Evolutionary conservation across 2,888 invertebrate species (phyloP), one percentile per base, ranked within the genome.

Genomic region (Tinea pellionella): DNA sequence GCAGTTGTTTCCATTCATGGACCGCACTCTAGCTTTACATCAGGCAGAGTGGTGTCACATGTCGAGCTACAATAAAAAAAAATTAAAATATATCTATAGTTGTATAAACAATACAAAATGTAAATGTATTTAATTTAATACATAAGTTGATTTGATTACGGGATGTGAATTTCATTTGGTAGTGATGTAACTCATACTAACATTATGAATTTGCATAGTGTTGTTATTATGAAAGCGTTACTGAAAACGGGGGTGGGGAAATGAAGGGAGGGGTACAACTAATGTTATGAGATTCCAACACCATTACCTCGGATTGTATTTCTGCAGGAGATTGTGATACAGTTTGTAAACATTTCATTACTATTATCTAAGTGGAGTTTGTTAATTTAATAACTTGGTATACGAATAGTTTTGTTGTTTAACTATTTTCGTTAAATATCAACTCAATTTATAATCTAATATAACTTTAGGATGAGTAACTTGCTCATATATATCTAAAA

Each of bases 141-240:
- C 53, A 53, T 53, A 53, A 53, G 53, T 53, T 53, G 47, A 53
- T 51, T 51, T 55, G 53, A 60, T 60, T 51, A 53, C 37, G 12
- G n/a, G 37, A 60, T 60, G 60, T 60, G 37, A 60, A 60, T 53
- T 59, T 60, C 60, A 60, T 60, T 57, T 37, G 53, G 18, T 51
- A 43, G n/a, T 60, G n/a, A n/a, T 37, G 59, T 59, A 18, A 43
- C 59, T 59, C 18, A 42, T 18, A 53, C 18, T 53, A 60, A 60
- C 60, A 60, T 30, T 16, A 16, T 60, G 53, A 53, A 55, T 60
- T 60, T 60, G 60, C 60, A 53, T 60, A 60, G 60, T 32, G 57
- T 57, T 29, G 15, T 30, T 55, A 47, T 47, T 53, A 24, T 53
- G 53, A 24, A 12, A 53, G 53, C 53, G 53, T 2, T 16, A 15